Base-by-base conservation (phyloP, 2,113 vertebrate genomes). In the Rhabdornis inornatus region DNA sequence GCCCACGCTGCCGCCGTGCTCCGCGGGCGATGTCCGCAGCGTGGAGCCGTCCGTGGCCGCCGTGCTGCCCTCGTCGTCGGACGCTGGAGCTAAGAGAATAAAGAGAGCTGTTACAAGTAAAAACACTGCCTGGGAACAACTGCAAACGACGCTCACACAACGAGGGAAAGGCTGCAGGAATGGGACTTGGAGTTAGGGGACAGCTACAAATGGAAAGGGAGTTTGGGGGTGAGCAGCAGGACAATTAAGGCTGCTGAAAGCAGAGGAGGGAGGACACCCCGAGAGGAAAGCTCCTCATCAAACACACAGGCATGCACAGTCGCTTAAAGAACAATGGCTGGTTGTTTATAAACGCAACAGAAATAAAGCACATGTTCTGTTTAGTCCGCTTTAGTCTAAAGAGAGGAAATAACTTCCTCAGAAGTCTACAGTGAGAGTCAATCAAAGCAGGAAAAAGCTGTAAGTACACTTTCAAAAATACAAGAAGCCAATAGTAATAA, bases 71-170 rank as follows among this genome's bases (percentile, higher is more conserved):
- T 99, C 99, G 28, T 99, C 99, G 27, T 99, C 99, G 27, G 99
- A 99, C 60, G 99, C 99, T 98, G 99, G 99, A 98, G 99, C 99
- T 99, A 98, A 98, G 99, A 99, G 98, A 98, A 99, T 98, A 98
- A 99, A 97, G 97, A 99, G 96, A 99, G 99, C 99, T 99, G 98
- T 99, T 99, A 99, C 98, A 99, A 98, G 98, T 98, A 98, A 99
- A 99, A 98, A 98, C 97, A 93, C 95, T 94, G 96, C 64, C 94
- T 97, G 83, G 95, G 81, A 22, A 83, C 7, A 65, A 94, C 55
- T 45, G 70, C 91, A 96, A 90, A 84, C 94, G 64, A 77, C 5
- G 16, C 21, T 69, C 23, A 10, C 2, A 30, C 61, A 8, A 52
- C 0, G 0, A 39, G 85, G 83, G 65, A 70, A 74, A 66, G 79